Base-by-base conservation (phyloP, 92 coral and sea anemone genomes). In the Umimayanthus chanpuru region DNA sequence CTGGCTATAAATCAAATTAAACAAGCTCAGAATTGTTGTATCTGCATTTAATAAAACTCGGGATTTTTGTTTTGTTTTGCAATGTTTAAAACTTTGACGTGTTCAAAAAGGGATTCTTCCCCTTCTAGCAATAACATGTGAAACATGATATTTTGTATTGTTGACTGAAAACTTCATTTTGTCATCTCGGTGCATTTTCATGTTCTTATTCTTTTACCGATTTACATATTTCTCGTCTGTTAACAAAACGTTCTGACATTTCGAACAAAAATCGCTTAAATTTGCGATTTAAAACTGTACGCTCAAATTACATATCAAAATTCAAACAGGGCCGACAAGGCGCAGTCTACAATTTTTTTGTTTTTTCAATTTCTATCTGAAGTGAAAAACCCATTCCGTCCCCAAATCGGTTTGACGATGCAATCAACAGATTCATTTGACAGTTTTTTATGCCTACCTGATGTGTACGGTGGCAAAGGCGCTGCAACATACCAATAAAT, bases 381-480 rank as follows among this genome's bases (percentile, higher is more conserved):
- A 43, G 50, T 77, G 1, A 77, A 47, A 40, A 21, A 20, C 61
- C 68, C 68, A 5, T 77, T 77, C 81, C 81, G 81, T 65, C 29
- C 28, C 47, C 58, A 77, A 77, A 77, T 43, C 81, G 39, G 50
- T 43, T 77, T 61, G 68, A 61, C 68, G 1, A 61, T 75, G 6
- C 25, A 75, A 75, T 75, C 79, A 75, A 23, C 25, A 75, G 53
- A 75, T 75, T 75, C 47, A n/a, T 75, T 39, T 39, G 79, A 75
- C 79, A 43, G 53, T 43, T 75, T 75, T 7, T 75, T 39, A 75
- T 43, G 47, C 44, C 50, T 18, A 1, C 4, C 79, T 75, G 53
- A 75, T 75, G 79, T 39, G 79, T 39, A 75, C 44, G 15, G 28
- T 36, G 44, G 79, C 28, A 23, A 38, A 43, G 44, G 79, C 16